Conservation (phyloP, 2,888 invertebrate genomes). For the Drosophila robusta region DNA sequence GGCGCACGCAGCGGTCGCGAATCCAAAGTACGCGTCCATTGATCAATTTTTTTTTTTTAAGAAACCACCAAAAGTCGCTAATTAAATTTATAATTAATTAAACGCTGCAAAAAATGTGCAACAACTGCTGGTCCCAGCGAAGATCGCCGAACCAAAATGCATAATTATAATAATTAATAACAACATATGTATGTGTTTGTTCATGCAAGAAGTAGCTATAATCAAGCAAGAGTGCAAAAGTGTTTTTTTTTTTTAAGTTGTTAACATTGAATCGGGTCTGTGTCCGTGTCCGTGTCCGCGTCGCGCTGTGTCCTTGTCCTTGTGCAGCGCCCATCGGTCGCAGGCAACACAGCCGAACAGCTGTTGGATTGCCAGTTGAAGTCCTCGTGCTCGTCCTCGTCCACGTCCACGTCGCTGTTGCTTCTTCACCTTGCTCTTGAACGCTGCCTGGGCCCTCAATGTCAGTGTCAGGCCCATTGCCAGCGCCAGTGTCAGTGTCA, state of each 20-base stretch:
- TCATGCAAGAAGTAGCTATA: no score
- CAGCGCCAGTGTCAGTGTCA: constrained; percentile 30
- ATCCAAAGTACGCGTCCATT: constrained; percentile 49
- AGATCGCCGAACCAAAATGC: neutral
- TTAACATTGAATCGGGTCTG: constrained; percentile 29
- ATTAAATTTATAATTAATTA: constrained; percentile 25
- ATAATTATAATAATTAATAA: neutral
- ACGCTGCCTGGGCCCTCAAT: constrained; percentile 53
- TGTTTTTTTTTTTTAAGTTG: constrained; percentile 9
- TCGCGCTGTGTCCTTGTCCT: constrained; percentile 68
- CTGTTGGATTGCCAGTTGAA: constrained; percentile 58
- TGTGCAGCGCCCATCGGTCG: constrained; percentile 65
- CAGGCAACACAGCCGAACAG: constrained; percentile 58
- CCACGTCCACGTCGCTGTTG: constrained; percentile 20
- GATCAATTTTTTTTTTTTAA: constrained; percentile 4
- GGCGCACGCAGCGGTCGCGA: constrained; percentile 83
- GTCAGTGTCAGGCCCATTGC: constrained; percentile 67
- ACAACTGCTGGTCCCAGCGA: constrained; percentile 35
- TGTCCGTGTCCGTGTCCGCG: constrained; percentile 23
- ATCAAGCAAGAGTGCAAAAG: constrained; percentile 12
- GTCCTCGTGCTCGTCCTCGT: constrained; percentile 29
- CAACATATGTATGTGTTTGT: no score
- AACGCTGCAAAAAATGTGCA: constrained; percentile 39
- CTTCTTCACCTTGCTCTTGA: constrained; percentile 72
- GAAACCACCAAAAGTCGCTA: constrained; percentile 31